Evolutionary conservation across 2,113 vertebrate genomes (phyloP).

Genomic region (Cavia porcellus): DNA sequence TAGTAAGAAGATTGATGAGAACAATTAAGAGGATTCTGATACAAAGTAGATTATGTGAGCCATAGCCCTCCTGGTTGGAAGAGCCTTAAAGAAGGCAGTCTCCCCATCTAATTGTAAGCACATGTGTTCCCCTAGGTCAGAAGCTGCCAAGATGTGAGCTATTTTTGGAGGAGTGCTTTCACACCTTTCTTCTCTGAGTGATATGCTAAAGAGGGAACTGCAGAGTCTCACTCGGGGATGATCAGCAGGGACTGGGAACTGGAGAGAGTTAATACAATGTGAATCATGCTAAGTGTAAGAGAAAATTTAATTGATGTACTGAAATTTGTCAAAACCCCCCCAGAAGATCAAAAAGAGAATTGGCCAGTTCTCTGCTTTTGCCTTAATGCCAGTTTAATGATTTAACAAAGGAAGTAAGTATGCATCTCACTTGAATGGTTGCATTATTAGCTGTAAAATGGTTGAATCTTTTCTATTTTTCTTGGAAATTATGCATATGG

Average conservation of each 20-base stretch:
- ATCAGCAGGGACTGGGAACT: neutral
- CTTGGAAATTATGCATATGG: conserved; percentile 52
- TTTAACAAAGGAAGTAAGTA: neutral
- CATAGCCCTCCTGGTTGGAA: neutral
- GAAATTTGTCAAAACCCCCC: neutral
- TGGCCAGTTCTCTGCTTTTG: neutral
- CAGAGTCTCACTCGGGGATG: neutral
- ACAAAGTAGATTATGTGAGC: neutral
- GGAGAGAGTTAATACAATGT: neutral
- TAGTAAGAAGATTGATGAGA: neutral
- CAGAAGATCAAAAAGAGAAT: neutral
- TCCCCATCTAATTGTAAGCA: neutral
- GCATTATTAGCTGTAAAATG: conserved; percentile 32
- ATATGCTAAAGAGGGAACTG: neutral
- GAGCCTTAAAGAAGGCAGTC: neutral
- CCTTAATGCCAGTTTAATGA: conserved; percentile 50
- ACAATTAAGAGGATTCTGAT: neutral
- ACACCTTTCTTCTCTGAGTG: conserved; percentile 57
- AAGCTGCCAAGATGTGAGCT: conserved; percentile 49
- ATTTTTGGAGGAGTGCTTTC: conserved; percentile 68
- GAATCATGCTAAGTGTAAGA: neutral
- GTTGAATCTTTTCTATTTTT: conserved; percentile 48
- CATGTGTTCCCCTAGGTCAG: neutral
- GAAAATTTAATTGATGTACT: neutral
- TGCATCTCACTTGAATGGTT: neutral